Percentiles rank a stretch among this genome's conserved stretches.
phyloP scores from a whole-genome alignment of 92 coral and sea anemone genomes.

The Epizoanthus illoricatus region DNA sequence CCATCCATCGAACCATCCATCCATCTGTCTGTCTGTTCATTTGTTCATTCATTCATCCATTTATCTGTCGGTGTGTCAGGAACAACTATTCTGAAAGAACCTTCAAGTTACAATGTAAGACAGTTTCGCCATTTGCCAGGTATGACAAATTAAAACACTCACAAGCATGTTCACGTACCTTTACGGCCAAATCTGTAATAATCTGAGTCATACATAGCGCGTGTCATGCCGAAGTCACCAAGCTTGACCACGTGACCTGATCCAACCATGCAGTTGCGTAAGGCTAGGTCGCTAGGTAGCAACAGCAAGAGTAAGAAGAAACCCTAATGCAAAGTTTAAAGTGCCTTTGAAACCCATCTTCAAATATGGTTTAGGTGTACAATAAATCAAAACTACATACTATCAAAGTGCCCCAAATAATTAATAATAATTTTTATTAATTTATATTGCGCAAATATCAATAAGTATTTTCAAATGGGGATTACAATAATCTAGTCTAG shows the following conservation, averaged over 20 bases:
- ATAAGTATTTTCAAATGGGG: too few species aligned
- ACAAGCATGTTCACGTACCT: conserved; percentile 49
- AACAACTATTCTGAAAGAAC: too few species aligned
- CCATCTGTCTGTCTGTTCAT: too few species aligned
- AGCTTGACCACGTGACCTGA: conserved; percentile 84
- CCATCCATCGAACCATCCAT: too few species aligned
- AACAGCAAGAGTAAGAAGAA: background rate
- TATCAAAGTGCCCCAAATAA: too few species aligned
- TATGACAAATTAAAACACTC: background rate
- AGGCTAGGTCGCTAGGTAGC: conserved; percentile 67
- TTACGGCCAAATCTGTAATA: conserved; percentile 89
- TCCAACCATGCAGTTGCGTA: conserved; percentile 89
- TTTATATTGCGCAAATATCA: too few species aligned
- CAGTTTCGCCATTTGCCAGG: background rate
- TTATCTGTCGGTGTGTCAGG: too few species aligned
- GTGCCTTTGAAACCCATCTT: background rate
- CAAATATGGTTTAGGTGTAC: background rate
- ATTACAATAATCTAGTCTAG: too few species aligned
- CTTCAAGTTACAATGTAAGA: background rate
- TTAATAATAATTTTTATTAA: too few species aligned
- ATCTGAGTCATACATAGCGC: conserved; percentile 91
- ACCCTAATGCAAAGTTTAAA: background rate
- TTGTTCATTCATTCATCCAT: too few species aligned
- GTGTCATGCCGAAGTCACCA: conserved; percentile 89
- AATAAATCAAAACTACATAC: too few species aligned